These are phyloP conservation scores for Oncorhynchus masou DNA, from an alignment of 2,113 vertebrate genomes.

Conservation along the genomic window DNA sequence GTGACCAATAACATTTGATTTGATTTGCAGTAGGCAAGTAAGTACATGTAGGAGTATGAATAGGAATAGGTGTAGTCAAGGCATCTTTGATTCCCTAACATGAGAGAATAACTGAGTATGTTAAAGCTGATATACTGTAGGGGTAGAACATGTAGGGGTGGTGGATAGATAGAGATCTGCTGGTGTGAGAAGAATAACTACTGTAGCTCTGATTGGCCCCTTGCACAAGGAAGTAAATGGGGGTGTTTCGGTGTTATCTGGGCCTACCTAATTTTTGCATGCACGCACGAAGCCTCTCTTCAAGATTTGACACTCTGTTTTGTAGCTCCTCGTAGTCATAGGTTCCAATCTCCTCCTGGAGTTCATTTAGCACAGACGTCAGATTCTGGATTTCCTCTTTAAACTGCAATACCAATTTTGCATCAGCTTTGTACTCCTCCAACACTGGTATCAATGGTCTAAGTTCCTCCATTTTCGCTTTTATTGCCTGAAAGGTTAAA, in stretches of 20 bases:
- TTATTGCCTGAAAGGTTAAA: slow-evolving; percentile 91
- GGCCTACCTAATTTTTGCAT: slow-evolving; percentile 96
- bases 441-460: slow-evolving; percentile 96
- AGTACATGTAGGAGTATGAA: no score
- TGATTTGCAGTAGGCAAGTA: no score
- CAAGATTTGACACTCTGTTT: slow-evolving; percentile 91
- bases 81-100: no score
- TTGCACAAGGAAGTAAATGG: slow-evolving; percentile 13
- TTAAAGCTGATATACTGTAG: no score
- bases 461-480: slow-evolving; percentile 97
- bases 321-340: slow-evolving; percentile 93
- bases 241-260: slow-evolving; percentile 58
- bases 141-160: no score
- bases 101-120: no score
- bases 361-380: slow-evolving; percentile 91
- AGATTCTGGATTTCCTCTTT: slow-evolving; percentile 95
- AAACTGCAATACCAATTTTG: slow-evolving; percentile 95
- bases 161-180: no score
- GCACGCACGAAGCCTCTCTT: slow-evolving; percentile 92
- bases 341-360: slow-evolving; percentile 94
- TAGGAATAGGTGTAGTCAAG: no score
- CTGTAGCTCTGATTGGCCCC: neutral
- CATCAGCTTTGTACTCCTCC: slow-evolving; percentile 98
- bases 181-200: neutral
- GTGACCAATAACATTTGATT: no score